A percentile compares a stretch with the other conserved stretches of the same genome.
These are phyloP conservation scores for Cephus sareptanus DNA, from an alignment of 2,888 invertebrate species.

Conservation along the genomic window DNA sequence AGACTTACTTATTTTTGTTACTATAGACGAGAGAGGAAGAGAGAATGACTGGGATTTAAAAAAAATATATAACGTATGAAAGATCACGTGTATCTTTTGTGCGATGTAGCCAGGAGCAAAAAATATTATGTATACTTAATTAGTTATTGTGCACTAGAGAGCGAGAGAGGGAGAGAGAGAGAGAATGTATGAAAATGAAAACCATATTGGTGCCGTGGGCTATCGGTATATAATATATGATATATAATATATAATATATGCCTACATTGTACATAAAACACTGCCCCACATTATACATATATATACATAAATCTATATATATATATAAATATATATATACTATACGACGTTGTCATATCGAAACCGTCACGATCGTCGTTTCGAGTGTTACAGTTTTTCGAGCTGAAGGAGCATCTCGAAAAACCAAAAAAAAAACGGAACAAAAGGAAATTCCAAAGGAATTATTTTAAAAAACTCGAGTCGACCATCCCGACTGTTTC, in stretches of 20 bases:
- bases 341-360: background rate
- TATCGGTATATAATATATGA: background rate
- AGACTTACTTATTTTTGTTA: background rate
- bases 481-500: background rate
- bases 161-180: background rate
- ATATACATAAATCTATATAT: background rate
- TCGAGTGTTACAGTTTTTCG: background rate
- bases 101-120: background rate
- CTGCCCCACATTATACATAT: slow-evolving; percentile 38
- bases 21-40: background rate
- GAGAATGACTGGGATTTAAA: background rate
- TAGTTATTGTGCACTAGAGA: background rate
- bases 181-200: background rate
- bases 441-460: background rate
- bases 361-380: background rate
- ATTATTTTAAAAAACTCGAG: background rate
- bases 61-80: background rate
- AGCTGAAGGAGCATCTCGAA: background rate
- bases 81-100: background rate
- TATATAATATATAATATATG: slow-evolving; percentile 14
- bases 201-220: background rate
- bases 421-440: background rate
- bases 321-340: background rate
- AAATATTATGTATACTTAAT: background rate
- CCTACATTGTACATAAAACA: slow-evolving; percentile 52